phyloP scores from a whole-genome alignment of 2,797 vertebrate species.

The Ibycter americanus region DNA sequence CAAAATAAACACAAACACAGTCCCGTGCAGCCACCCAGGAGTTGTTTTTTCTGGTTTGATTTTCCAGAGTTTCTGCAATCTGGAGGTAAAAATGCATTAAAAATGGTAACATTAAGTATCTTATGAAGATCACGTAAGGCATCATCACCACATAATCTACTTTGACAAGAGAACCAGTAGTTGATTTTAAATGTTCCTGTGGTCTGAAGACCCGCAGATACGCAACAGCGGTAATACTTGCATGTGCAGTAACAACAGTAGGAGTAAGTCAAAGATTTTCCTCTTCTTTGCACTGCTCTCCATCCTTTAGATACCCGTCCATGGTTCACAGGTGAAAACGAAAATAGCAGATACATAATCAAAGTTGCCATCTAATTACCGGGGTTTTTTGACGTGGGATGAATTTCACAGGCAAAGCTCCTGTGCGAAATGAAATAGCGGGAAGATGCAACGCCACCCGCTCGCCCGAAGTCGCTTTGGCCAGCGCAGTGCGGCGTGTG shows the following conservation, averaged over 20 bases:
- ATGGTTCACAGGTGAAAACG: not conserved
- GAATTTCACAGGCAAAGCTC: not conserved
- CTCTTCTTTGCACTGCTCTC: fast-evolving
- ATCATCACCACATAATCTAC: not conserved
- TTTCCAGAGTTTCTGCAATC: not conserved
- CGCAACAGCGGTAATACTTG: fast-evolving
- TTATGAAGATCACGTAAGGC: fast-evolving
- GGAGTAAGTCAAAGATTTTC: not conserved
- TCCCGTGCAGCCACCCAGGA: not conserved
- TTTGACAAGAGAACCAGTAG: not conserved
- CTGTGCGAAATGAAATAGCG: fast-evolving
- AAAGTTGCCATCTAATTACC: fast-evolving
- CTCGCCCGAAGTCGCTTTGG: fast-evolving
- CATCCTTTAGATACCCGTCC: not conserved
- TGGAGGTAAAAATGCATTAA: not conserved
- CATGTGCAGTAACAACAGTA: not conserved
- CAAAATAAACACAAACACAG: not conserved
- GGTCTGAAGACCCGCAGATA: not conserved
- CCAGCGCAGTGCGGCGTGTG: fast-evolving
- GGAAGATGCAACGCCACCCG: fast-evolving
- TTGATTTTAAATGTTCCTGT: not conserved
- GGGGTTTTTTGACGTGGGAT: not conserved
- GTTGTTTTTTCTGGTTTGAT: not conserved
- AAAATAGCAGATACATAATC: fast-evolving
- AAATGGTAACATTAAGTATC: not conserved